Base-by-base conservation (phyloP, 2,113 vertebrate genomes). In the Cariama cristata region DNA sequence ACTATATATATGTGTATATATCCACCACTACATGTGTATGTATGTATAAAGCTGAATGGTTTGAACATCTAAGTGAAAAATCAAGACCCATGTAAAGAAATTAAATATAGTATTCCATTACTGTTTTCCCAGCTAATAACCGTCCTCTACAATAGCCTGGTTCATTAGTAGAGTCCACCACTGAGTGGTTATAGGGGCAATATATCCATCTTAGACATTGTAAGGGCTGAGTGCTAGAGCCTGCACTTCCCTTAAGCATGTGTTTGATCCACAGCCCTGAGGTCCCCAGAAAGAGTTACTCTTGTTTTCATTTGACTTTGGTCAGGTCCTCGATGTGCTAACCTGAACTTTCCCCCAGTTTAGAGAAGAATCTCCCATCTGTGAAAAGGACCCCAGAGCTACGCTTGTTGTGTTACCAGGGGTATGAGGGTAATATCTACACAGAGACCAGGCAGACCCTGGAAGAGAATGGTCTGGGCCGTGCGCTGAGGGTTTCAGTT, bases 41-140 rank as follows among this genome's bases (percentile, higher is more conserved):
- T 30, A 20, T 28, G 18, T 67, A 67, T 26, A 22, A 50, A 26
- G 63, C 68, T 67, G 74, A 81, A 44, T 38, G 58, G 95, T 67
- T 92, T 68, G 74, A 96, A 96, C 26, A 93, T 93, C 73, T 92
- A 97, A 93, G 79, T 30, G 28, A 96, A 79, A 97, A 95, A 93
- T 79, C 35, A 83, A 97, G 92, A 96, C 26, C 20, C 28, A 30
- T 88, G 81, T 49, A 67, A 62, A 73, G 56, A 94, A 96, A 96
- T 50, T 4, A 53, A 72, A 63, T 76, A 21, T 12, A 62, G 38
- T 66, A 44, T 38, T 79, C 18, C 2, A 2, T 44, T 73, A 62
- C 81, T 77, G 50, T 68, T 95, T 94, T 93, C 79, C 64, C n/a
- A 49, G 55, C 23, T 24, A 66, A 52, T 14, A 21, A 83, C 47